Evolutionary conservation across 1,140 invertebrate species (phyloP), one percentile per base, ranked within the genome.

Genomic region (Elysia chlorotica): DNA sequence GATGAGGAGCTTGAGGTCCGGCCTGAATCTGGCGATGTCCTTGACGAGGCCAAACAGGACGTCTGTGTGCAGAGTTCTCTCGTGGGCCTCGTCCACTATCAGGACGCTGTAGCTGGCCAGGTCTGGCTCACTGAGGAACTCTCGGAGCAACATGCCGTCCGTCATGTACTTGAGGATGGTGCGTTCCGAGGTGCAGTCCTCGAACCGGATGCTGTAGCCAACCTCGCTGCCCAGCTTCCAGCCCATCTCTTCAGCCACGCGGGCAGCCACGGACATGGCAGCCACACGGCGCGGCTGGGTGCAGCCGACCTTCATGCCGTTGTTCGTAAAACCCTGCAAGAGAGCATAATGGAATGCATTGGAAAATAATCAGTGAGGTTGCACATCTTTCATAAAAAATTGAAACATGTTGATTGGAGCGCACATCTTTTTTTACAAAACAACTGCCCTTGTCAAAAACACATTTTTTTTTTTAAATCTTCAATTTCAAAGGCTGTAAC

Each of bases 1-100:
- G 81, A 99, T 99, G 0, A 99, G 88, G 0, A 99, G 88, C 88
- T 99, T 99, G 23, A 99, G 89, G 86, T 99, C 96, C 0, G 94
- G 91, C 76, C 97, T 90, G 89, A 98, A 99, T 71, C 96, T 89
- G 0, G 96, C 92, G 76, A 99, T 99, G 87, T 99, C 98, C 89
- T 99, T 99, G 0, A 99, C 95, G 53, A 99, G 89, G 28, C 98
- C 98, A 89, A 99, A 99, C 37, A 99, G 89, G 83, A 99, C 96
- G 87, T 99, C 98, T 3, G 98, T 99, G 80, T 99, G 97, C 5
- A 99, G 89, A 0, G 98, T 99, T 57, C 98, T 88, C 86, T 99
- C 98, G 87, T 99, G 98, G 79, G 98, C 98, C 90, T 99, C 98
- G 86, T 99, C 98, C 85, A 99, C 98, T 74, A 99, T 99, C 92